Base-by-base conservation (phyloP, 1,140 invertebrate species). In the Medauroidea extradentata region DNA sequence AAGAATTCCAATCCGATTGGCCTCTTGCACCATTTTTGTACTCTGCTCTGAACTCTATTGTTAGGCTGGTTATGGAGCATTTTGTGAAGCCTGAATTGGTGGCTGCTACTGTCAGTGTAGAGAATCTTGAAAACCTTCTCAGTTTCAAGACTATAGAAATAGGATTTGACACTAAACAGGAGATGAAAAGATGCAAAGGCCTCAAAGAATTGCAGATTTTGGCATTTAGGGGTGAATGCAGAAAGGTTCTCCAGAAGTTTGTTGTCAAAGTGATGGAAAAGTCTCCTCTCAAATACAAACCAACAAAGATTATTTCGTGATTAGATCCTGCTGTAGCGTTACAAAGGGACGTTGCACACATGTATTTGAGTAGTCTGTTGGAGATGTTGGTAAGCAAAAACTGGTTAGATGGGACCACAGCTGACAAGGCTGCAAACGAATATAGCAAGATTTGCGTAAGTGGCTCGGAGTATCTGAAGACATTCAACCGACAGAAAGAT, bases 221-320 rank as follows among this genome's bases (percentile, higher is more conserved):
- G 21, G 29, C 27, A 27, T 59, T 59, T 53, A 49, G 39, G 13
- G 14, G 49, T 18, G 49, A 59, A 25, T 59, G 57, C 34, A 49
- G 57, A 25, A 59, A 19, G 18, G 27, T 41, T 43, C 42, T 59
- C 5, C 46, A 59, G 57, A 59, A 42, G 46, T 39, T 59, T 42
- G 34, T 48, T 14, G 23, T 44, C n/a, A 59, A 59, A 59, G 23
- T 51, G 39, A 29, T 25, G 38, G 44, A 42, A 21, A 43, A 48
- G 29, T 57, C 44, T n/a, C 55, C 55, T 42, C 21, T 51, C 8
- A 49, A 23, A 9, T 57, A 29, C 43, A 34, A 43, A 11, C 42
- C 42, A 24, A 46, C 42, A 21, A 57, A 49, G 42, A 39, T n/a
- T 38, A 50, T 57, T 19, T 57, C 55, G 2, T 57, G 55, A 21